Evolutionary conservation across 2,888 invertebrate genomes (phyloP).

Genomic region (Melinaea marsaeus): DNA sequence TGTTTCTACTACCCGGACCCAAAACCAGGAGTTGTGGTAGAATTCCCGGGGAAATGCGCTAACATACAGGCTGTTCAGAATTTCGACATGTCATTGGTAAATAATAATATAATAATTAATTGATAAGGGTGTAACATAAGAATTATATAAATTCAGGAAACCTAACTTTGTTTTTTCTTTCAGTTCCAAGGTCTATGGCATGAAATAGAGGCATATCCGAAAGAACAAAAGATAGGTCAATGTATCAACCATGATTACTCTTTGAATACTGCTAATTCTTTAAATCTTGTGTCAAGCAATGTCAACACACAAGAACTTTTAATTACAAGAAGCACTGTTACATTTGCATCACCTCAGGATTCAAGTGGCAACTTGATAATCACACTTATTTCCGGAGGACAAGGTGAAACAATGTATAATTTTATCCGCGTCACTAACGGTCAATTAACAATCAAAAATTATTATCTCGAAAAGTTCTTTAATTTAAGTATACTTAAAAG

Average conservation of each 20-base stretch:
- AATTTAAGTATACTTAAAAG: no score
- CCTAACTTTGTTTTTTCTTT: constrained; percentile 15
- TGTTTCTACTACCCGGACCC: constrained; percentile 52
- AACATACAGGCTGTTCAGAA: constrained; percentile 33
- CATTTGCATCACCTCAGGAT: constrained; percentile 30
- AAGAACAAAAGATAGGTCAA: constrained; percentile 48
- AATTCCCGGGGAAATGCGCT: constrained; percentile 50
- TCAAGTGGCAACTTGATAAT: constrained; percentile 49
- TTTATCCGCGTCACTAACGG: not conserved
- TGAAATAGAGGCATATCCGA: constrained; percentile 41
- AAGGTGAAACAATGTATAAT: constrained; percentile 37
- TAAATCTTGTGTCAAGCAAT: constrained; percentile 45
- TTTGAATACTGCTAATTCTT: constrained; percentile 30
- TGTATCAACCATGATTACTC: constrained; percentile 51
- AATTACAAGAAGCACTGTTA: constrained; percentile 38
- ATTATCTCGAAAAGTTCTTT: no score
- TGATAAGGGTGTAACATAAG: not conserved
- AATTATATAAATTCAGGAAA: not conserved
- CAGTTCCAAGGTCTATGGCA: constrained; percentile 40
- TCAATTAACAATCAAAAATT: no score
- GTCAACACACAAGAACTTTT: constrained; percentile 45
- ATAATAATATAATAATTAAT: not conserved
- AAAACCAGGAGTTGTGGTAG: constrained; percentile 39
- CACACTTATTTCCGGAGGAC: constrained; percentile 37
- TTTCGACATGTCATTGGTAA: constrained; percentile 33